Base-by-base conservation (phyloP, 1,140 invertebrate species). In the Cydia strobilella region DNA sequence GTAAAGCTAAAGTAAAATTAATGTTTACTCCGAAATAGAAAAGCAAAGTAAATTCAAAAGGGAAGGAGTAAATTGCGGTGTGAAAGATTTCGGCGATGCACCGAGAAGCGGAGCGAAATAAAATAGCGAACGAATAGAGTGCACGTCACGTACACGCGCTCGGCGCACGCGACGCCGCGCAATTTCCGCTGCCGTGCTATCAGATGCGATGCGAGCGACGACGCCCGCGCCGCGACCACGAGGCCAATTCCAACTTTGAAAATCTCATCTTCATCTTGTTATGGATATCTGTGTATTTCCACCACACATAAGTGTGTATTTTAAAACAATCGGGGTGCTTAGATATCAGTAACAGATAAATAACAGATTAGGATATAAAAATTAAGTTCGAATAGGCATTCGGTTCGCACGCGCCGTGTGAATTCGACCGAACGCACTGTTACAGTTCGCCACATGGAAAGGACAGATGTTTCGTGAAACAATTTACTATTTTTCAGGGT, bases 181-280 rank as follows among this genome's bases (percentile, higher is more conserved):
- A 92, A 92, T 92, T 92, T 92, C 90, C 90, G 90, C 83, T 75
- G 81, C 83, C 81, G 79, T 75, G 80, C 82, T 82, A 87, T 90
- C 90, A 89, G 85, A 88, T 84, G 84, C 87, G 85, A 88, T 84
- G 84, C 87, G 83, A 80, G 27, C 25, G 63, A 5, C 35, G 27
- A 39, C 78, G 77, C 76, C 69, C 76, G 77, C 80, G 75, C 76
- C 80, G 79, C 79, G 54, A 3, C n/a, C 73, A 23, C 0, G 12
- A 45, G 42, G 12, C 42, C 42, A 15, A 45, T 45, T 45, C 42
- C 42, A 45, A 45, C 1, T 45, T 45, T 15, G 42, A 45, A 45
- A 45, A 45, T 45, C 42, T 45, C 42, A 45, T 13, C 12, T 45
- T 45, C 15, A 45, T 45, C 42, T 45, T 45, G 42, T 15, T 45